phyloP scores from a whole-genome alignment of 1,140 invertebrate genomes.

The Riptortus pedestris region DNA sequence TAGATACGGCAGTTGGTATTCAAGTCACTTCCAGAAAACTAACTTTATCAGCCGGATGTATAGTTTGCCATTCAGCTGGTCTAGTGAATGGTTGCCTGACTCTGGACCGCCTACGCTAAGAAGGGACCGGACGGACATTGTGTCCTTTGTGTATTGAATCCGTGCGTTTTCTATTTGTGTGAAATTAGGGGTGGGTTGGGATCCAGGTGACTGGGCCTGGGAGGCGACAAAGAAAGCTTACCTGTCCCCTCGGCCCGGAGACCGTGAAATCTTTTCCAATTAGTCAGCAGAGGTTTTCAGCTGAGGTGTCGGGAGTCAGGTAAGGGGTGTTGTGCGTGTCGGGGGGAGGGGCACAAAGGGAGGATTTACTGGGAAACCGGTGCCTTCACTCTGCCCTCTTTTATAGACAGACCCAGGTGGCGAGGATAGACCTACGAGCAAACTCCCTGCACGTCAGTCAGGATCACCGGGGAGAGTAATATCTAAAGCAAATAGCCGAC shows the following conservation, averaged over 20 bases:
- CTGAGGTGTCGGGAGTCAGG: conserved; percentile 6
- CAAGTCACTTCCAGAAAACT: not conserved
- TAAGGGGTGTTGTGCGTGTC: no score
- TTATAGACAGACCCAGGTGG: no score
- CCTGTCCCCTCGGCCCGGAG: not conserved
- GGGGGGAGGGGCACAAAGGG: not conserved
- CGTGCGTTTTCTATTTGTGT: conserved; percentile 1
- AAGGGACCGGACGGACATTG: conserved; percentile 5
- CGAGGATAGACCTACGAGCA: no score
- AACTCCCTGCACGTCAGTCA: no score
- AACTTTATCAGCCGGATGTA: conserved; percentile 6
- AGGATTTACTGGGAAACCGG: no score
- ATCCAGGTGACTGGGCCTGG: no score
- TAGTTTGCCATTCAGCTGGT: not conserved
- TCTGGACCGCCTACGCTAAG: conserved; percentile 1
- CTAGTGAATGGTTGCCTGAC: not conserved
- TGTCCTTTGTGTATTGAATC: not conserved
- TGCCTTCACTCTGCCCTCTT: no score
- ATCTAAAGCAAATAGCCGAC: no score
- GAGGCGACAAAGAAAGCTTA: no score
- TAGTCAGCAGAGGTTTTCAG: conserved; percentile 6
- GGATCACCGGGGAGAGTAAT: no score
- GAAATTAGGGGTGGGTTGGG: conserved; percentile 6
- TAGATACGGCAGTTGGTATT: no score
- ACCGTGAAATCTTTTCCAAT: conserved; percentile 1